phyloP scores from a whole-genome alignment of 2,888 invertebrate genomes.

The Argynnis bischoffii region DNA sequence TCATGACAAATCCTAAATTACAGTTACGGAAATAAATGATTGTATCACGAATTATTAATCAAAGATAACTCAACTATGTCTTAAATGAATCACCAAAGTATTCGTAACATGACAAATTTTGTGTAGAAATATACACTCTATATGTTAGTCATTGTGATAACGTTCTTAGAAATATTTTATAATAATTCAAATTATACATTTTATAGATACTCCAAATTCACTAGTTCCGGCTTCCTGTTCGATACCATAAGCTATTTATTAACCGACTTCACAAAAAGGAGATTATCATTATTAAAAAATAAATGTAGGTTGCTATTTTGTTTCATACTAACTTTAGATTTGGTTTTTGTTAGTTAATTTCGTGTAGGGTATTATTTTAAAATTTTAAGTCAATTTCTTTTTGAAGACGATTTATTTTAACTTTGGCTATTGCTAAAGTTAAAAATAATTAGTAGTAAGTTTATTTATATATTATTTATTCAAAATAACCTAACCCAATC shows the following conservation, averaged over 20 bases:
- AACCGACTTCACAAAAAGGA: too few species aligned
- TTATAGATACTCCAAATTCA: background rate
- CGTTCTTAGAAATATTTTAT: constrained; percentile 16
- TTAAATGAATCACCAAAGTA: constrained; percentile 18
- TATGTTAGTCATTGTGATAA: constrained; percentile 16
- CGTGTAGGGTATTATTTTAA: too few species aligned
- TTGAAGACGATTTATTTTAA: too few species aligned
- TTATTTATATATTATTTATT: too few species aligned
- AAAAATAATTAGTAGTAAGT: too few species aligned
- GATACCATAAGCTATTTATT: background rate
- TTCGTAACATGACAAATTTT: constrained; percentile 8
- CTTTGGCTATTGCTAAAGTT: too few species aligned
- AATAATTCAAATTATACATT: background rate
- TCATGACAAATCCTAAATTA: background rate
- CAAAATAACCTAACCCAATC: too few species aligned
- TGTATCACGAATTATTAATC: constrained; percentile 7
- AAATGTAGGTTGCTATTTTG: too few species aligned
- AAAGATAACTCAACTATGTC: constrained; percentile 14
- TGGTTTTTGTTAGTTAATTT: too few species aligned
- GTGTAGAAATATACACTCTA: background rate
- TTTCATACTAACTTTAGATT: too few species aligned
- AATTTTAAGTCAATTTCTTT: too few species aligned
- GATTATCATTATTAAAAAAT: too few species aligned
- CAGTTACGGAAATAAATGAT: background rate
- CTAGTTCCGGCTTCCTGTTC: background rate